These are phyloP conservation scores for Agrochola circellaris DNA, from an alignment of 2,888 invertebrate species.

Conservation along the genomic window DNA sequence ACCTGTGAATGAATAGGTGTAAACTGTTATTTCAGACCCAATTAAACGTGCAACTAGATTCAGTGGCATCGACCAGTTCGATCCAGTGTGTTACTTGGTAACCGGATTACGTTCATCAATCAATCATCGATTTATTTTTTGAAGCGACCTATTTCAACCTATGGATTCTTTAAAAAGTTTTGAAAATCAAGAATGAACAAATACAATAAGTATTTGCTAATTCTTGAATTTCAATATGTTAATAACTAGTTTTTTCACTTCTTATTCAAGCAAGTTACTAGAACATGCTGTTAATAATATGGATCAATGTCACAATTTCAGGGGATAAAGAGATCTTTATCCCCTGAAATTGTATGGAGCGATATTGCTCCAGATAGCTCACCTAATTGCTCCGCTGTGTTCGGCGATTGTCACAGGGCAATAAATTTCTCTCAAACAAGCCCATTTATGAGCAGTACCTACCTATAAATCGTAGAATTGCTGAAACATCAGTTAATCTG, in stretches of 20 bases:
- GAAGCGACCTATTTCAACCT: not conserved
- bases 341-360: not conserved
- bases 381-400: constrained; percentile 46
- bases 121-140: not conserved
- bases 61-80: not conserved
- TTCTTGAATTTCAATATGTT: not conserved
- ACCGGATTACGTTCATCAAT: not conserved
- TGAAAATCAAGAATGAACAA: too few species aligned
- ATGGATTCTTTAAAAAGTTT: not conserved
- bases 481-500: constrained; percentile 22
- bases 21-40: too few species aligned
- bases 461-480: constrained; percentile 35
- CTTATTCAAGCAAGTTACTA: not conserved
- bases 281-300: not conserved
- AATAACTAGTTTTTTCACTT: not conserved
- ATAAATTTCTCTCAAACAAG: constrained; percentile 56
- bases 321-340: too few species aligned
- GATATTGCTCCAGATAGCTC: constrained; percentile 45
- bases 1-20: too few species aligned
- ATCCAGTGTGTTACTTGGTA: not conserved
- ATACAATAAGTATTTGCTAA: too few species aligned
- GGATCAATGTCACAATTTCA: not conserved
- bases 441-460: constrained; percentile 45
- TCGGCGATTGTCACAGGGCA: constrained; percentile 41
- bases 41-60: not conserved